A percentile compares a stretch with the other conserved stretches of the same genome.
Conservation (phyloP, 2,888 invertebrate genomes). For the Polydrusus pterygomalis region DNA sequence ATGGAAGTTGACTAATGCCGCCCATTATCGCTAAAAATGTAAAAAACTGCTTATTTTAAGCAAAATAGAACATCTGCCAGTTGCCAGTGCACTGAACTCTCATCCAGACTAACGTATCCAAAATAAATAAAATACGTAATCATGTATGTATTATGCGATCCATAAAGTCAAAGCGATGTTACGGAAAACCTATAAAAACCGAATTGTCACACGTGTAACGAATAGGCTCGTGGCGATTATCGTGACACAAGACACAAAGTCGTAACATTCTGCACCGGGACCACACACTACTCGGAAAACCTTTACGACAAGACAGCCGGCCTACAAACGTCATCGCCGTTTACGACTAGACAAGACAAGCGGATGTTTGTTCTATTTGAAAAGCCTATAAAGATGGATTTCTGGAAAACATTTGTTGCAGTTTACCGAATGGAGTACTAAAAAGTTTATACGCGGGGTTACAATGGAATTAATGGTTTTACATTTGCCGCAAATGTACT, state of each 20-base stretch:
- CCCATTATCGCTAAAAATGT: too few relatives aligned
- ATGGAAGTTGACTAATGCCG: too few relatives aligned
- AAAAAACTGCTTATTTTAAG: neutral
- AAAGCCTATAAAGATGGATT: slow-evolving; percentile 46
- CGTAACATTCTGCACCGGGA: slow-evolving; percentile 37
- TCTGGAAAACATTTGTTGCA: slow-evolving; percentile 31
- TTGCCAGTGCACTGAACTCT: neutral
- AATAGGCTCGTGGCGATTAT: slow-evolving; percentile 10
- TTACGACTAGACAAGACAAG: slow-evolving; percentile 45
- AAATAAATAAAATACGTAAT: too few relatives aligned
- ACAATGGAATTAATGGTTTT: neutral
- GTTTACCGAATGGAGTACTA: neutral
- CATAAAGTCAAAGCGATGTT: neutral
- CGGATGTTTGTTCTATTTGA: slow-evolving; percentile 51
- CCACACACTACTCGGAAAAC: slow-evolving; percentile 36
- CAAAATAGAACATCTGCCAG: neutral
- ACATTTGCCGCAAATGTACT: neutral
- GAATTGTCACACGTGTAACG: slow-evolving; percentile 12
- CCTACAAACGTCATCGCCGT: slow-evolving; percentile 38
- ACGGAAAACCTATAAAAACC: neutral
- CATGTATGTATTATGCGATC: too few relatives aligned
- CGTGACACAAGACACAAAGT: slow-evolving; percentile 30
- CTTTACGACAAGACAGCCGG: slow-evolving; percentile 29
- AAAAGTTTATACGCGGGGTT: neutral
- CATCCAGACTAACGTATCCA: neutral